Evolutionary conservation across 1,140 invertebrate genomes (phyloP).

Genomic region (Drosophila sucinea): DNA sequence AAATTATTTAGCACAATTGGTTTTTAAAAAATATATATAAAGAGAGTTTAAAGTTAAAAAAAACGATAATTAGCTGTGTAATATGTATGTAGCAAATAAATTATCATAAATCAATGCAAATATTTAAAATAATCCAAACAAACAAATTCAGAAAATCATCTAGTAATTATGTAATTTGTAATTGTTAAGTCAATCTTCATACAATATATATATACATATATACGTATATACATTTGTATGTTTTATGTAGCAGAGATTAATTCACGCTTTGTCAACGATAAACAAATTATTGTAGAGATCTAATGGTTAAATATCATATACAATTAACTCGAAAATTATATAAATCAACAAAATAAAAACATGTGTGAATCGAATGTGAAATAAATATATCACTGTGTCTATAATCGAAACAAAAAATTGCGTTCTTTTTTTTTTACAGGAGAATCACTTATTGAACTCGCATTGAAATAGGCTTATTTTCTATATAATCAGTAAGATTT

Average conservation of each 20-base stretch:
- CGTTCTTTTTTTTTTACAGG: too few relatives aligned
- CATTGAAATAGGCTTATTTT: too few relatives aligned
- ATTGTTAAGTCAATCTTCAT: slow-evolving; percentile 39
- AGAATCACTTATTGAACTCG: too few relatives aligned
- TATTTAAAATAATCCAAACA: slow-evolving; percentile 38
- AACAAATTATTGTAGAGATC: slow-evolving; percentile 10
- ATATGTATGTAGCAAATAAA: slow-evolving; percentile 51
- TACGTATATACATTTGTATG: neutral
- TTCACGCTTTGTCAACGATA: slow-evolving; percentile 18
- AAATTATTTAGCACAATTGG: slow-evolving; percentile 77
- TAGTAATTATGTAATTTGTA: slow-evolving; percentile 25
- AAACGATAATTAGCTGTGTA: slow-evolving; percentile 40
- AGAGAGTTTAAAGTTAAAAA: slow-evolving; percentile 51
- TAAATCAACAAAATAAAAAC: slow-evolving; percentile 15
- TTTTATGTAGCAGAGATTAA: slow-evolving; percentile 35
- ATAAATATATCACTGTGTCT: neutral
- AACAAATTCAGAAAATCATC: neutral
- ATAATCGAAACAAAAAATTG: neutral
- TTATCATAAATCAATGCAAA: slow-evolving; percentile 53
- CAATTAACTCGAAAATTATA: slow-evolving; percentile 18
- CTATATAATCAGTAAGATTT: too few relatives aligned
- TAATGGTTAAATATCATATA: slow-evolving; percentile 20
- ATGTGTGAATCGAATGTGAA: neutral
- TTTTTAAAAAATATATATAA: neutral
- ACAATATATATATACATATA: neutral